These are phyloP conservation scores for Xylocopa sonorina DNA, from an alignment of 1,140 invertebrate species.

Conservation along the genomic window DNA sequence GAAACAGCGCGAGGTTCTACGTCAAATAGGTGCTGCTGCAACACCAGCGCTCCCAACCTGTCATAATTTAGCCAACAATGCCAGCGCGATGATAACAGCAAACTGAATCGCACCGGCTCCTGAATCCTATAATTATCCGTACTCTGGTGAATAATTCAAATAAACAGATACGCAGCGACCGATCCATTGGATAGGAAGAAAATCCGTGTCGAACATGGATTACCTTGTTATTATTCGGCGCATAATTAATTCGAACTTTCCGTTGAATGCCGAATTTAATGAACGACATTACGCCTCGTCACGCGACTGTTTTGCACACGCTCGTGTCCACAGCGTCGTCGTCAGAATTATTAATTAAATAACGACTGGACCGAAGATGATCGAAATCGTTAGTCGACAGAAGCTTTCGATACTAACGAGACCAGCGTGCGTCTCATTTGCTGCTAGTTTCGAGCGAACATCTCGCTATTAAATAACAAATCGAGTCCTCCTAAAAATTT, in stretches of 20 bases:
- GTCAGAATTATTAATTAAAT: slow-evolving; percentile 32
- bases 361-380: neutral
- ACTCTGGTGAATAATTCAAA: neutral
- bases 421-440: neutral
- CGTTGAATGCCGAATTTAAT: slow-evolving; percentile 5
- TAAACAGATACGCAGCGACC: neutral
- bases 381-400: neutral
- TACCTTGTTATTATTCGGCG: slow-evolving; percentile 4
- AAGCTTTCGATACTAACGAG: neutral
- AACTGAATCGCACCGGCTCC: neutral
- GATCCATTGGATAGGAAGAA: neutral
- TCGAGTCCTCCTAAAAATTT: no score
- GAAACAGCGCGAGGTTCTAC: neutral
- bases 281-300: slow-evolving; percentile 14
- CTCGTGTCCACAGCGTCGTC: neutral
- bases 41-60: neutral
- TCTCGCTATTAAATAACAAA: no score
- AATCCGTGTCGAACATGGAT: no score
- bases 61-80: neutral
- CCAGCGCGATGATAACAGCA: neutral
- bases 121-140: neutral
- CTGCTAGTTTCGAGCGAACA: no score
- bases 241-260: slow-evolving; percentile 15
- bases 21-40: neutral
- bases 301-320: neutral